A percentile compares a stretch with the other conserved stretches of the same genome.
These are phyloP conservation scores for Ornithoptera alexandrae DNA, from an alignment of 2,888 invertebrate species.

Conservation along the genomic window DNA sequence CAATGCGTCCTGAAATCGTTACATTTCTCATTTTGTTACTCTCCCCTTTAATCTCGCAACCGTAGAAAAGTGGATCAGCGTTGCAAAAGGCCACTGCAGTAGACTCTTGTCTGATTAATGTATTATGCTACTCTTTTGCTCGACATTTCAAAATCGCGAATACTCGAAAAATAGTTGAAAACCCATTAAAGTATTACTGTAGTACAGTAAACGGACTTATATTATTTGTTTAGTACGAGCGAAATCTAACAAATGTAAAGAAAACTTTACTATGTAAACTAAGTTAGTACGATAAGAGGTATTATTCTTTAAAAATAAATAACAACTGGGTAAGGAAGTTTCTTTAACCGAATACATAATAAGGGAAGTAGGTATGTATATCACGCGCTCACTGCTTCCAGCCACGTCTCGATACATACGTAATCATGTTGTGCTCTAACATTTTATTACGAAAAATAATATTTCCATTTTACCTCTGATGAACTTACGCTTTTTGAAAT, in stretches of 20 bases:
- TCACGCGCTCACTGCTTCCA: constrained; percentile 33
- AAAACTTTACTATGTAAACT: not conserved
- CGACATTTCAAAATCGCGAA: constrained; percentile 17
- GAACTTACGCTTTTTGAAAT: too few relatives aligned
- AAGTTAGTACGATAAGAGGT: constrained; percentile 36
- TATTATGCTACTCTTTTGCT: constrained; percentile 49
- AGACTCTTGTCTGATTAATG: constrained; percentile 72
- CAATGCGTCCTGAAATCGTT: constrained; percentile 79
- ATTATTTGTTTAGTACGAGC: constrained; percentile 7
- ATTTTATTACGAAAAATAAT: constrained; percentile 35
- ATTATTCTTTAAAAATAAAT: constrained; percentile 38
- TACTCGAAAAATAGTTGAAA: constrained; percentile 7
- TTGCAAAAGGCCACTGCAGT: constrained; percentile 76
- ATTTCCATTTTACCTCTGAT: not conserved
- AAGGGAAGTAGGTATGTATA: constrained; percentile 33
- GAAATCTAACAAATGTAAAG: not conserved
- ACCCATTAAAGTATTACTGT: constrained; percentile 6
- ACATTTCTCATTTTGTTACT: constrained; percentile 80
- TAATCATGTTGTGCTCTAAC: constrained; percentile 38
- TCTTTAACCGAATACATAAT: constrained; percentile 41
- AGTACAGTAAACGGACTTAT: not conserved
- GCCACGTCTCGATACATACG: constrained; percentile 39
- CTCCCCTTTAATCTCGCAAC: constrained; percentile 79
- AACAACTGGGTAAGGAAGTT: constrained; percentile 41
- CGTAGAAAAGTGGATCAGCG: constrained; percentile 78